Evolutionary conservation across 2,797 vertebrate species (phyloP), one percentile per base, ranked within the genome.

Genomic region (Notolabrus celidotus): DNA sequence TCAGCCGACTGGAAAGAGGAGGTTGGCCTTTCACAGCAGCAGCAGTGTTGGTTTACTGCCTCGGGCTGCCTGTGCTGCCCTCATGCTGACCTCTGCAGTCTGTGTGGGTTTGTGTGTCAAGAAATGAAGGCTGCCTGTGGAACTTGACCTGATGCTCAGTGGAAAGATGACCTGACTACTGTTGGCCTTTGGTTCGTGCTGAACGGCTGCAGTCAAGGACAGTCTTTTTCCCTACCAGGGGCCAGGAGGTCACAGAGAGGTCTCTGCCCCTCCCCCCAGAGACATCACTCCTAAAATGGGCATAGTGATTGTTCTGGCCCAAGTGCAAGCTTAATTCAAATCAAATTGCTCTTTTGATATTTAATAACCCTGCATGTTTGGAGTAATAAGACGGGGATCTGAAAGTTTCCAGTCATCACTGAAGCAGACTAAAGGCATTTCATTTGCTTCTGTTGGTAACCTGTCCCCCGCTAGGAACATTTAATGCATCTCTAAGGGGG

Each of bases 31-130:
- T 89, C 72, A 63, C 86, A 79, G 83, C 82, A 79, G 83, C 82
- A 8, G 23, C 67, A 69, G 88, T 87, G 85, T 91, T 86, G 86
- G 85, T 89, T 91, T 90, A 89, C 86, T 78, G 79, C 88, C 87
- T 71, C 65, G 0, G 74, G 83, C 80, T 88, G 63, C 71, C 71
- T 11, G 53, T 60, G 0, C 57, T 85, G 83, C 77, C 88, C 89
- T 71, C 52, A 0, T 1, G 43, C 76, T 81, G 85, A 92, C 88
- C 89, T 87, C 85, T 72, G 81, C 81, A 74, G 72, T 86, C 90
- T 89, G 86, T 82, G 88, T 83, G 87, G 87, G 88, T 89, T 83
- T 87, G 71, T 70, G 80, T 89, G 89, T 86, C 79, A 70, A 86
- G 82, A 86, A 88, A 85, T 83, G 75, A 63, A 67, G 72, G 77